phyloP scores from a whole-genome alignment of 2,888 invertebrate genomes.

The Aspidiotus rigidus region DNA sequence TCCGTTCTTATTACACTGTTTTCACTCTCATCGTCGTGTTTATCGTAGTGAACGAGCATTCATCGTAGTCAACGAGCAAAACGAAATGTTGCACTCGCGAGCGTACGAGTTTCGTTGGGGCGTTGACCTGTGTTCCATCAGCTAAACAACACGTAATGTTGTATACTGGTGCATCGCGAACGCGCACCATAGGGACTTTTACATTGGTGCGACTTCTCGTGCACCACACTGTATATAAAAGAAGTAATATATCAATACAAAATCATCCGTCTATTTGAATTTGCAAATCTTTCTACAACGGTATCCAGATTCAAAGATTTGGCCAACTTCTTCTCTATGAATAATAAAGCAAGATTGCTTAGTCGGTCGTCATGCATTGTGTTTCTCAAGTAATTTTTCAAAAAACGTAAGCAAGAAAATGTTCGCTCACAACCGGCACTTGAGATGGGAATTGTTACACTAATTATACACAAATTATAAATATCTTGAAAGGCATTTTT shows the following conservation, averaged over 20 bases:
- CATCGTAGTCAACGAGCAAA: too few species aligned
- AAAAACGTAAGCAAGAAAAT: background rate
- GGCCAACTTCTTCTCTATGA: background rate
- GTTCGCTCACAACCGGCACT: background rate
- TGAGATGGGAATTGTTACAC: background rate
- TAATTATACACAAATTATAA: background rate
- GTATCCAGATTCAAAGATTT: background rate
- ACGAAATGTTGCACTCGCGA: too few species aligned
- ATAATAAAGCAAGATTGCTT: background rate
- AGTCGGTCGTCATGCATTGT: background rate
- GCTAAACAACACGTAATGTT: too few species aligned
- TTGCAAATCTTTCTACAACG: background rate
- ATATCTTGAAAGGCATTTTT: conserved; percentile 5
- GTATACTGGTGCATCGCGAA: too few species aligned
- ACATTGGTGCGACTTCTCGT: too few species aligned
- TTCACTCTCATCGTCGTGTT: too few species aligned
- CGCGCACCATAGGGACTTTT: too few species aligned
- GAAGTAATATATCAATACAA: conserved; percentile 6
- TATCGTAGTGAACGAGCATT: too few species aligned
- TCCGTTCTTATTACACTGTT: too few species aligned
- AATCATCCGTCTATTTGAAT: background rate
- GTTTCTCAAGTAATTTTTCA: background rate
- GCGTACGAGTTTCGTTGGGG: too few species aligned
- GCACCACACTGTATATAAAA: too few species aligned
- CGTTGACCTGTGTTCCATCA: too few species aligned